Evolutionary conservation across 2,888 invertebrate species (phyloP).

Genomic region (Zele albiditarsus): DNA sequence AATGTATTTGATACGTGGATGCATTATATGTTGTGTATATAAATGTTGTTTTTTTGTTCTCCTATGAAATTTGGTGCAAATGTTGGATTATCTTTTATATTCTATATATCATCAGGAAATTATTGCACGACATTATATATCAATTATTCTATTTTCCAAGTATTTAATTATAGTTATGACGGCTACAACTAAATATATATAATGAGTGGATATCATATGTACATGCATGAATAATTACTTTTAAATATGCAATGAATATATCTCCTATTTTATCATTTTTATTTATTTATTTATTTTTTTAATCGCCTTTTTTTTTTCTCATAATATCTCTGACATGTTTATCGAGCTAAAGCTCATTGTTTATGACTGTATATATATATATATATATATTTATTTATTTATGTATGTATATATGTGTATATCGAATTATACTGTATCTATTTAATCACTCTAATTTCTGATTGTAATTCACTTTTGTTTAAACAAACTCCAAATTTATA

Average conservation of each 20-base stretch:
- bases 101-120: neutral
- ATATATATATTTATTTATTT: neutral
- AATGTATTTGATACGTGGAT: too few relatives aligned
- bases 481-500: too few relatives aligned
- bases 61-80: neutral
- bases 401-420: neutral
- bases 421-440: neutral
- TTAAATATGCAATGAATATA: neutral
- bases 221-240: neutral
- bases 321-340: neutral
- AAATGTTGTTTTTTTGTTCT: too few relatives aligned
- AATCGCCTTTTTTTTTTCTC: slow-evolving; percentile 5
- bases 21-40: too few relatives aligned
- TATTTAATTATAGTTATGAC: neutral
- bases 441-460: neutral
- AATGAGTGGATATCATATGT: neutral
- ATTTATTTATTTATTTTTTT: neutral
- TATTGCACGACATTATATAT: neutral
- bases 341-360: neutral
- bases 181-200: neutral
- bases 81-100: neutral
- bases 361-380: neutral
- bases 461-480: neutral
- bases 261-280: slow-evolving; percentile 9
- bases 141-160: neutral